Percentiles rank a stretch among this genome's conserved stretches.
phyloP scores from a whole-genome alignment of 1,140 invertebrate species.

The Linepithema humile region DNA sequence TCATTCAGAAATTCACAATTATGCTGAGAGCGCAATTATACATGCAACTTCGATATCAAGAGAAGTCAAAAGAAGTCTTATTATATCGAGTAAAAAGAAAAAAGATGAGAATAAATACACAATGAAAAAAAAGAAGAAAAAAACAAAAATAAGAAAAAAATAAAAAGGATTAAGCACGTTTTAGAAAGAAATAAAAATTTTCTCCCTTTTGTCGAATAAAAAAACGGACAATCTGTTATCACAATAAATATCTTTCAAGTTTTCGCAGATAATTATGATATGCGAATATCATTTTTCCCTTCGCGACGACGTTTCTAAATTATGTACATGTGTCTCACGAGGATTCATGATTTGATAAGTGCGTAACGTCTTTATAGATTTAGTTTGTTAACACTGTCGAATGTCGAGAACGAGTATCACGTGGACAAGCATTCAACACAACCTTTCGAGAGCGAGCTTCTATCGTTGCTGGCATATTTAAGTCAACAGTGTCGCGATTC shows the following conservation, averaged over 20 bases:
- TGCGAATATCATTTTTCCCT: not conserved
- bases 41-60: slow-evolving; percentile 16
- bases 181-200: too few relatives aligned
- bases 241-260: not conserved
- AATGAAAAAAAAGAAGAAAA: not conserved
- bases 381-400: not conserved
- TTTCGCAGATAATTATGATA: slow-evolving; percentile 17
- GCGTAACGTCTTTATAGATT: not conserved
- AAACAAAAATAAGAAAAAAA: not conserved
- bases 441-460: slow-evolving; percentile 32
- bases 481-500: not conserved
- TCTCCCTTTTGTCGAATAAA: too few relatives aligned
- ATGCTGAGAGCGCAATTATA: slow-evolving; percentile 2
- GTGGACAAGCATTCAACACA: slow-evolving; percentile 24
- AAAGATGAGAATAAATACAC: not conserved
- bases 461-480: not conserved
- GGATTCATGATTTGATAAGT: not conserved
- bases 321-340: slow-evolving; percentile 39
- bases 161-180: not conserved
- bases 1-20: slow-evolving; percentile 58
- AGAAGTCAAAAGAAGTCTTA: not conserved
- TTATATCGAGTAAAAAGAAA: slow-evolving; percentile 4
- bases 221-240: not conserved
- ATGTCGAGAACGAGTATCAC: not conserved
- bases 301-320: slow-evolving; percentile 25